Evolutionary conservation across 2,888 invertebrate species (phyloP), one percentile per base, ranked within the genome.

Genomic region (Hypercompe scribonia): DNA sequence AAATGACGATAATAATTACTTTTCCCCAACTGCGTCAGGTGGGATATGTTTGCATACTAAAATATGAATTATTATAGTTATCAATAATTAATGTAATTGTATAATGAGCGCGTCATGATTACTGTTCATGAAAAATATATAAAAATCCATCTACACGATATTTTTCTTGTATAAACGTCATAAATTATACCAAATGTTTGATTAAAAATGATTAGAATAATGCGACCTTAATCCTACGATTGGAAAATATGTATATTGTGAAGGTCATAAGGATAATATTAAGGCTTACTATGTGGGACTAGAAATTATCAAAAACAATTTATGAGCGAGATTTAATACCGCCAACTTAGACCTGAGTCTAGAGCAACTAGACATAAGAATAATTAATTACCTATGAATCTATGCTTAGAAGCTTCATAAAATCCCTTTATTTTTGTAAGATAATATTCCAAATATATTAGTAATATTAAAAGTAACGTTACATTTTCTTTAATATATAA

Each of bases 161-260:
- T 61, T 61, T 61, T 61, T 15, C 15, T 13, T 61, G 28, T 15
- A 18, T 15, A 31, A 66, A 42, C 10, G 31, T 7, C 21, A 66
- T 66, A 66, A 46, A 66, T 66, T 31, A 46, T 11, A 31, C 21
- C 31, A 42, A 66, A 66, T 33, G 46, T 31, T 46, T 11, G 66
- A 66, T 66, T 58, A 66, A 46, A 46, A 28, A 13, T 31, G 46
- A 66, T 66, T 66, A 66, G 46, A 46, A 66, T 66, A 66, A 33
- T 66, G 46, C 31, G 24, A 33, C 46, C 21, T 66, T 33, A 66
- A 66, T 46, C 42, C 21, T 46, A 33, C 2, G 31, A 66, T 31
- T 39, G 21, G 8, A 65, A 66, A 21, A 24, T 31, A 42, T n/a
- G n/a, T n/a, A n/a, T 42, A 13, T 66, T 46, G 31, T 46, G 66